Percentiles rank a stretch among this genome's conserved stretches.
Conservation (phyloP, 2,113 vertebrate genomes). For the Oreotrochilus melanogaster region DNA sequence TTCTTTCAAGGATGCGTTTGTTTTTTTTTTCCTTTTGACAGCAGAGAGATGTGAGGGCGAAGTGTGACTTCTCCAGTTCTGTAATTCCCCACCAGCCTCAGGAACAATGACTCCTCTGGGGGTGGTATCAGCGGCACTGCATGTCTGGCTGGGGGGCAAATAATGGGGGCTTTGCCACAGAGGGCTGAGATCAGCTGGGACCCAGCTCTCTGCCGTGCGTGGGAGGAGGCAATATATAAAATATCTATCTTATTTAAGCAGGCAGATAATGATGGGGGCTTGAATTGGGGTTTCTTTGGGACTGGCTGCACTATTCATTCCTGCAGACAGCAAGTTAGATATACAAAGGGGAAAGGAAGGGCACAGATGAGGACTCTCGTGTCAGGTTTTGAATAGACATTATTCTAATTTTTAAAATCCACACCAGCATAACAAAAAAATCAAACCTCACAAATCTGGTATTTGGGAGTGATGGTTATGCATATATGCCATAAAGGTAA, state of each 20-base stretch:
- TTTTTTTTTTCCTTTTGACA: background rate
- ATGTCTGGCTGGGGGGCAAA: background rate
- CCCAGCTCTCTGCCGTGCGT: background rate
- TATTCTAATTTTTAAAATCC: background rate
- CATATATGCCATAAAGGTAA: slow-evolving; percentile 13
- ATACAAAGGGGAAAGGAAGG: slow-evolving; percentile 57
- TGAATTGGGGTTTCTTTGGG: background rate
- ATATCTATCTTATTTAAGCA: background rate
- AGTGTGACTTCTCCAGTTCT: background rate
- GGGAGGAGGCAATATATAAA: background rate
- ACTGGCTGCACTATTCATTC: slow-evolving; percentile 14
- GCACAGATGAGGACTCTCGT: background rate
- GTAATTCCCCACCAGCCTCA: background rate
- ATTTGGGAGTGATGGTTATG: background rate
- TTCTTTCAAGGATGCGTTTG: background rate
- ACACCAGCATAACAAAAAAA: background rate
- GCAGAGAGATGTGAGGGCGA: background rate
- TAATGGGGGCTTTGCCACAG: background rate
- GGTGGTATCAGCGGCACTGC: background rate
- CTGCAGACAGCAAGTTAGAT: background rate
- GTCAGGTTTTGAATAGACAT: background rate
- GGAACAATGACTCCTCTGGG: slow-evolving; percentile 44
- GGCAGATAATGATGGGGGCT: background rate
- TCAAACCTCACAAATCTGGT: background rate
- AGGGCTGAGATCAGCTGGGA: background rate